Evolutionary conservation across 1,140 invertebrate species (phyloP).

Genomic region (Trichoplusia ni): DNA sequence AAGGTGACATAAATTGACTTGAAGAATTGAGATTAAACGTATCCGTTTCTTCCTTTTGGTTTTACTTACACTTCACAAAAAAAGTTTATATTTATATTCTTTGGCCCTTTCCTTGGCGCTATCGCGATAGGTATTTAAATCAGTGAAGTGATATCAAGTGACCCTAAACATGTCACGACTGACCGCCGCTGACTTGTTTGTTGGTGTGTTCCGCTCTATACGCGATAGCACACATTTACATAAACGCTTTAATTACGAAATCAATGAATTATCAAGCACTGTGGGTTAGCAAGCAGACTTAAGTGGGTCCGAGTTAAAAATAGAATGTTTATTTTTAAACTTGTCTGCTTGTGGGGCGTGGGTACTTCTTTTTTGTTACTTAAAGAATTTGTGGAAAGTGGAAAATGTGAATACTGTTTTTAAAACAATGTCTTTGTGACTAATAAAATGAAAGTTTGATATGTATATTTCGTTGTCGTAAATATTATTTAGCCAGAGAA

Average conservation of each 20-base stretch:
- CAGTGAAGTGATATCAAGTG: conserved; percentile 2
- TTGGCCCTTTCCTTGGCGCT: not conserved
- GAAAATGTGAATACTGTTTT: no score
- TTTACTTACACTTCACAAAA: not conserved
- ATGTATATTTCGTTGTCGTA: no score
- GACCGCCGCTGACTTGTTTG: conserved; percentile 26
- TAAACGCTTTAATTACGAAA: conserved; percentile 9
- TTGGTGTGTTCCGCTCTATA: not conserved
- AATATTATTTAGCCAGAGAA: no score
- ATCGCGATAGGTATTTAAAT: conserved; percentile 10
- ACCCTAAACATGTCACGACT: conserved; percentile 19
- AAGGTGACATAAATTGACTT: not conserved
- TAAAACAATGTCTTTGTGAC: no score
- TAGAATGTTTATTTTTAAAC: not conserved
- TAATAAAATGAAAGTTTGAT: no score
- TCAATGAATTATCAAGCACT: not conserved
- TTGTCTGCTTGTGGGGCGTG: no score
- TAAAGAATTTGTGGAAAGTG: no score
- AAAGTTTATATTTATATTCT: not conserved
- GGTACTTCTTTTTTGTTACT: no score
- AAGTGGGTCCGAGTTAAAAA: no score
- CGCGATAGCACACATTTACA: conserved; percentile 8
- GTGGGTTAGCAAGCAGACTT: not conserved
- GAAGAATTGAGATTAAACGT: no score
- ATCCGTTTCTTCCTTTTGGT: not conserved